Conservation (phyloP, 92 coral and sea anemone genomes). For the Phenganax stokvisi region DNA sequence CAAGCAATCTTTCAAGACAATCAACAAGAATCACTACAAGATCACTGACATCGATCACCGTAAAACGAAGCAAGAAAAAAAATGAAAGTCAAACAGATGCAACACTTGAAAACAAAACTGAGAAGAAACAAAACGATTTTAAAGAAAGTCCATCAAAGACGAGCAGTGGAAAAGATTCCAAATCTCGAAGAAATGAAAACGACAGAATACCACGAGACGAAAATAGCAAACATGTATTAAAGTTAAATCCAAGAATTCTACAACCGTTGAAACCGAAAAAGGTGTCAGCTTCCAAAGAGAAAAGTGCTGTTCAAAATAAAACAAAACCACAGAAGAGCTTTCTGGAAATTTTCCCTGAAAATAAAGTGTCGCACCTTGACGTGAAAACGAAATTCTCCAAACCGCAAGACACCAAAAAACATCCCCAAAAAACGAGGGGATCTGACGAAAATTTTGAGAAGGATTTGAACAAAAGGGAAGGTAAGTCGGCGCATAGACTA, state of each 20-base stretch:
- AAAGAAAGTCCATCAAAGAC: neutral
- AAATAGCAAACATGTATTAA: neutral
- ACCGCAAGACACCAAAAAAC: neutral
- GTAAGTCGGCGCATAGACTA: no score
- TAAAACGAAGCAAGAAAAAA: neutral
- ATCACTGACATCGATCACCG: neutral
- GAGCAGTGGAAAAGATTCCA: neutral
- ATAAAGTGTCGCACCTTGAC: neutral
- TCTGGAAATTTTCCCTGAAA: neutral
- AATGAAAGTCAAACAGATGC: neutral
- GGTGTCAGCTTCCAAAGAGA: neutral
- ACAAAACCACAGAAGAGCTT: neutral
- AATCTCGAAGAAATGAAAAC: no score
- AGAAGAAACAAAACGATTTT: neutral
- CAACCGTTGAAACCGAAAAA: neutral
- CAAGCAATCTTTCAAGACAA: slow-evolving; percentile 7
- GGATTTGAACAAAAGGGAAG: no score
- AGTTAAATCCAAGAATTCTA: neutral
- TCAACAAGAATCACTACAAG: neutral
- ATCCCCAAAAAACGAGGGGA: neutral
- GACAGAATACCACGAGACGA: neutral
- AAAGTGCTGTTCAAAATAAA: neutral
- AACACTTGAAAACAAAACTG: neutral
- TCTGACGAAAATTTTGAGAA: neutral
- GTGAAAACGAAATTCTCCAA: neutral